Conservation (phyloP, 2,797 vertebrate species). For the Cuniculus paca region DNA sequence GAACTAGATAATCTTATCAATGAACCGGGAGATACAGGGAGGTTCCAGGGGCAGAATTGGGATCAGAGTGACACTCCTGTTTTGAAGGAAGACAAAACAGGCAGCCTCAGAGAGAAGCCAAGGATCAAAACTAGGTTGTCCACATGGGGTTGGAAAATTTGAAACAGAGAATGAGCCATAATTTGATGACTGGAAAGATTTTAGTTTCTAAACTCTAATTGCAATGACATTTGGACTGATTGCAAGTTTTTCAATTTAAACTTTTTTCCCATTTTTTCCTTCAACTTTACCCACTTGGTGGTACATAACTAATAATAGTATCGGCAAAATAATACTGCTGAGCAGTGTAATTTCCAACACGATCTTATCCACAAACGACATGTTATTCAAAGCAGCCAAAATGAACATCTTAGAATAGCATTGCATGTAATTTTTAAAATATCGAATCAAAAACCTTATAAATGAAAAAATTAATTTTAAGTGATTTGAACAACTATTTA, state of each 20-base stretch:
- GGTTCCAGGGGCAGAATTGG: background rate
- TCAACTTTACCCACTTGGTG: background rate
- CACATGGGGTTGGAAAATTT: background rate
- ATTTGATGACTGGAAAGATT: background rate
- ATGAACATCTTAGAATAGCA: background rate
- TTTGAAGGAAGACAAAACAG: background rate
- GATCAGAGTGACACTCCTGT: too few relatives aligned
- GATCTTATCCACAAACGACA: background rate
- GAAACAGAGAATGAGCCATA: background rate
- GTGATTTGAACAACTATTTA: background rate
- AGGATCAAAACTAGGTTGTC: background rate
- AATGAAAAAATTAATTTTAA: conserved; percentile 9
- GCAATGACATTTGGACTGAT: background rate
- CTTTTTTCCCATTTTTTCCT: conserved; percentile 19
- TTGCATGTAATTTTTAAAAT: background rate
- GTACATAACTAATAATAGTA: background rate
- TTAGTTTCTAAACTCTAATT: background rate
- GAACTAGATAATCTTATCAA: background rate
- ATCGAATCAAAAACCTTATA: background rate
- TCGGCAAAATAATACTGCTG: background rate
- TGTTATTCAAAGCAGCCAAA: background rate
- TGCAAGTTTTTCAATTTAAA: background rate
- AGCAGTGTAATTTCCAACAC: background rate
- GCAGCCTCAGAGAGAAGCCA: background rate
- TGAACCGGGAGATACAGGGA: background rate